Evolutionary conservation across 2,113 vertebrate genomes (phyloP).

Genomic region (Limnothrissa miodon): DNA sequence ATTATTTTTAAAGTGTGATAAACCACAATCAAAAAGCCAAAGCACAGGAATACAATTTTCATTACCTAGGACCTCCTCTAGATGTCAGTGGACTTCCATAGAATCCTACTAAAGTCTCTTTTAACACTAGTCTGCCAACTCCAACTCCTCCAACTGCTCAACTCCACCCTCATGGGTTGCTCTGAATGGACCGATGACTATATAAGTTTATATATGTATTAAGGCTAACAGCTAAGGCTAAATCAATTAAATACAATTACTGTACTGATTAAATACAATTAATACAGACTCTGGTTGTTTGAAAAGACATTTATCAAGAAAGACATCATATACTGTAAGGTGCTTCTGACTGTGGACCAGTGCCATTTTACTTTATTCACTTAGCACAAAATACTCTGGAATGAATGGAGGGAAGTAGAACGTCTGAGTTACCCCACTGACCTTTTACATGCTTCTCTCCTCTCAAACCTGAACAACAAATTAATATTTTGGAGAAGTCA

Average conservation of each 20-base stretch:
- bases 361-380: background rate
- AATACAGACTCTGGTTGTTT: background rate
- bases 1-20: background rate
- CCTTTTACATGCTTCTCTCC: background rate
- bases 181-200: background rate
- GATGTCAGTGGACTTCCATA: slow-evolving; percentile 42
- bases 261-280: background rate
- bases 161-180: background rate
- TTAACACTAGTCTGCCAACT: too few relatives aligned
- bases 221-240: background rate
- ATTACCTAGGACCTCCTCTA: slow-evolving; percentile 25
- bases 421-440: background rate
- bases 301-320: background rate
- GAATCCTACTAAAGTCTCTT: background rate
- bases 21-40: too few relatives aligned
- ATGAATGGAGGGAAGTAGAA: background rate
- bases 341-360: background rate
- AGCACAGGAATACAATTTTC: background rate
- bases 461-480: background rate
- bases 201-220: background rate
- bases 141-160: too few relatives aligned
- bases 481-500: background rate
- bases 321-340: background rate
- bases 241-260: background rate
- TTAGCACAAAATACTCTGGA: background rate